A percentile compares a stretch with the other conserved stretches of the same genome.
These are phyloP conservation scores for Chalcis sispes DNA, from an alignment of 2,888 invertebrate species.

Conservation along the genomic window DNA sequence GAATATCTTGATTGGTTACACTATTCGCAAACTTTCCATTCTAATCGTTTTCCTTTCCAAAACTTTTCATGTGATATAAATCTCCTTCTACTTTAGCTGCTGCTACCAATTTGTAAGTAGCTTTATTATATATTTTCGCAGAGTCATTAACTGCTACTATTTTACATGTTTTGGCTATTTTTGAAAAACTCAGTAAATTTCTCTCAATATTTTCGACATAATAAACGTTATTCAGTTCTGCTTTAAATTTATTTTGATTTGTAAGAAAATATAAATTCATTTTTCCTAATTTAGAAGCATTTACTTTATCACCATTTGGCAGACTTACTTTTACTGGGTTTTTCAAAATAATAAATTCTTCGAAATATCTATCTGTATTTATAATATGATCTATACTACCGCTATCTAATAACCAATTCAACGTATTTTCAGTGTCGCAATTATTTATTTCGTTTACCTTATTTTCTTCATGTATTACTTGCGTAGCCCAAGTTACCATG, in stretches of 20 bases:
- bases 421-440: constrained; percentile 25
- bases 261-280: not conserved
- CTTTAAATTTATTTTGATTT: constrained; percentile 3
- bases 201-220: not conserved
- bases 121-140: constrained; percentile 11
- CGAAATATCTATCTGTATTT: constrained; percentile 41
- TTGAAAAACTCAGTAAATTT: constrained; percentile 5
- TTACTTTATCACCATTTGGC: constrained; percentile 53
- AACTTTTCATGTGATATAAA: constrained; percentile 12
- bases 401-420: constrained; percentile 56
- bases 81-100: too few relatives aligned
- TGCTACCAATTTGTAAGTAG: not conserved
- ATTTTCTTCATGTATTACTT: not conserved
- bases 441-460: not conserved
- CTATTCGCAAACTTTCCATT: not conserved
- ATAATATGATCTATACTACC: constrained; percentile 58
- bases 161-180: not conserved
- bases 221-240: constrained; percentile 1
- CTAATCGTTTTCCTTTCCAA: not conserved
- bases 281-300: constrained; percentile 29
- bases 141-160: not conserved
- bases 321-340: constrained; percentile 54
- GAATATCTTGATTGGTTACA: too few relatives aligned
- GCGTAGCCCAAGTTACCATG: constrained; percentile 8
- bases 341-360: constrained; percentile 49